These are phyloP conservation scores for Meiosimyza decipiens DNA, from an alignment of 2,888 invertebrate genomes.

Conservation along the genomic window DNA sequence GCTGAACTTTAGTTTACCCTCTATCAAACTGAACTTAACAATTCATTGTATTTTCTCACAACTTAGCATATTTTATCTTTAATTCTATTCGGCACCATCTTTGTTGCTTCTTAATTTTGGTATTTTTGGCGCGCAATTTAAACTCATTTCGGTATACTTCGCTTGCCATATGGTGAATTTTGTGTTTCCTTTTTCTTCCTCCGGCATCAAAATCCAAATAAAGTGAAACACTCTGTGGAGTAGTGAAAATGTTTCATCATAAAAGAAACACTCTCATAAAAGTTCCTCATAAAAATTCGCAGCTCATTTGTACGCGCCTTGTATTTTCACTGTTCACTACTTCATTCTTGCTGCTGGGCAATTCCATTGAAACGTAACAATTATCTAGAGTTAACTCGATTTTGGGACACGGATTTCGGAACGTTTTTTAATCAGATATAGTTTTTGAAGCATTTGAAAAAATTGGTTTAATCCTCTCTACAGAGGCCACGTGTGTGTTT, in stretches of 20 bases:
- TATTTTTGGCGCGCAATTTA: neutral
- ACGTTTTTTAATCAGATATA: too few relatives aligned
- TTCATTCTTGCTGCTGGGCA: neutral
- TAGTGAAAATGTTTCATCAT: conserved; percentile 12
- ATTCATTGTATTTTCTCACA: neutral
- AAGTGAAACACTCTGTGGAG: conserved; percentile 1
- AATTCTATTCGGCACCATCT: neutral
- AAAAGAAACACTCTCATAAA: neutral
- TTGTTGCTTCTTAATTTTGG: neutral
- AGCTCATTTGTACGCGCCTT: conserved; percentile 6
- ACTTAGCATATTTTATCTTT: neutral
- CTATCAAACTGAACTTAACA: too few relatives aligned
- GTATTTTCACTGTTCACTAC: neutral
- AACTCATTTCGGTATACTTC: neutral
- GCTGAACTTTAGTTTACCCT: too few relatives aligned
- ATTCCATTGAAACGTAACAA: too few relatives aligned
- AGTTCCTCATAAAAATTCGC: conserved; percentile 4
- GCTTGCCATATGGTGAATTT: neutral
- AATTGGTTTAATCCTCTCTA: too few relatives aligned
- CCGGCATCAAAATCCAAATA: neutral
- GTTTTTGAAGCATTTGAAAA: too few relatives aligned
- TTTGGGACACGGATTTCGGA: too few relatives aligned
- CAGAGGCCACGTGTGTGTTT: too few relatives aligned
- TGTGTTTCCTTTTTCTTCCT: neutral
- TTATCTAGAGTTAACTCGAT: too few relatives aligned